Evolutionary conservation across 2,888 invertebrate genomes (phyloP).

Genomic region (Stenotaenia linearis): DNA sequence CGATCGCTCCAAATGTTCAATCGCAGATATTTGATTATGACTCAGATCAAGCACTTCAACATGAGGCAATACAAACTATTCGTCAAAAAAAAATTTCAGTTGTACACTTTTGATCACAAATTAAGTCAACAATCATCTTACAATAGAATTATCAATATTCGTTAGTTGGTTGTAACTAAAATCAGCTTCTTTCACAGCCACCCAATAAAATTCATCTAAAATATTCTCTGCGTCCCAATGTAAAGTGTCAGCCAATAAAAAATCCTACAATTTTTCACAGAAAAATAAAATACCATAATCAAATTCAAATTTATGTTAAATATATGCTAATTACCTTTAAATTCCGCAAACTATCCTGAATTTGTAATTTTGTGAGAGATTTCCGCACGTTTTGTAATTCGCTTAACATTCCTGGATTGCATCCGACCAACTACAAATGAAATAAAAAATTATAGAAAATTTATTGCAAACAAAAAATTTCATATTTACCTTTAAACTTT

Average conservation of each 20-base stretch:
- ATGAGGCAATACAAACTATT: slow-evolving; percentile 46
- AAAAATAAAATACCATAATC: neutral
- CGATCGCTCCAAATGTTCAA: slow-evolving; percentile 69
- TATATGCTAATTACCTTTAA: neutral
- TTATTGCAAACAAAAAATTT: neutral
- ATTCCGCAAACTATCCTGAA: neutral
- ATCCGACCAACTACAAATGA: neutral
- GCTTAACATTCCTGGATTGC: neutral
- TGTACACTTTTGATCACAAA: neutral
- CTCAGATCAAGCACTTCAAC: slow-evolving; percentile 66
- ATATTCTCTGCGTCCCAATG: slow-evolving; percentile 9
- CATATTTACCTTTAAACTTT: neutral
- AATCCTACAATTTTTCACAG: neutral
- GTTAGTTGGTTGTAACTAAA: slow-evolving; percentile 24
- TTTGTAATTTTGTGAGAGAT: neutral
- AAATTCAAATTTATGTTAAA: neutral
- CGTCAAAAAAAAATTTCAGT: slow-evolving; percentile 28
- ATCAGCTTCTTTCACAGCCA: neutral
- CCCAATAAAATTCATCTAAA: neutral
- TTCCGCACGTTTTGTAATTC: neutral
- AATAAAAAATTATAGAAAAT: neutral
- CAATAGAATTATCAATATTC: slow-evolving; percentile 19
- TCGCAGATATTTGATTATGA: slow-evolving; percentile 67
- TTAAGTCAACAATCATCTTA: neutral
- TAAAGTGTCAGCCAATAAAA: neutral